Percentiles rank a stretch among this genome's conserved stretches.
These are phyloP conservation scores for Microtus richardsoni DNA, from an alignment of 2,113 vertebrate genomes.

Conservation along the genomic window DNA sequence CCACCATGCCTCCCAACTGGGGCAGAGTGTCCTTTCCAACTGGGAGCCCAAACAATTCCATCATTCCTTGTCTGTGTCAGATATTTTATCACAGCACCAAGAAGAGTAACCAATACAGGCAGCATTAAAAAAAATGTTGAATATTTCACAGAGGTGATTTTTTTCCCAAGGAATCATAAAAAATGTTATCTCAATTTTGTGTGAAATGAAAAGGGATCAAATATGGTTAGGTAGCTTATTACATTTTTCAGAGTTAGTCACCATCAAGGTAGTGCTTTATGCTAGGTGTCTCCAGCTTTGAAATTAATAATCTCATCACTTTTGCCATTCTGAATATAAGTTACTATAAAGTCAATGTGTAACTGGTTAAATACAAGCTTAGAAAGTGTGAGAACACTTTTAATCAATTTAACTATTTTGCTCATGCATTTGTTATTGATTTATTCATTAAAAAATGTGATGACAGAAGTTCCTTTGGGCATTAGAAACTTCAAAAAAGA, in stretches of 20 bases:
- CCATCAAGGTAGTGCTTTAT: not conserved
- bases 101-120: not conserved
- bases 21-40: not conserved
- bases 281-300: not conserved
- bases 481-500: not conserved
- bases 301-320: not conserved
- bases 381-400: not conserved
- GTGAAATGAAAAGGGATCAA: not conserved
- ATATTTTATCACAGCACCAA: not conserved
- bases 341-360: not conserved
- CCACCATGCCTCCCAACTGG: not conserved
- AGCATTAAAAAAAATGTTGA: not conserved
- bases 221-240: not conserved
- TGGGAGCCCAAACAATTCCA: too few relatives aligned
- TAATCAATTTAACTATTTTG: constrained; percentile 28
- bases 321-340: not conserved
- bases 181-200: not conserved
- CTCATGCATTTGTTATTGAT: not conserved
- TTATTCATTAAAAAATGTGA: constrained; percentile 19
- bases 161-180: not conserved
- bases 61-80: not conserved
- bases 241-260: not conserved
- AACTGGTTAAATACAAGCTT: not conserved
- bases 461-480: not conserved
- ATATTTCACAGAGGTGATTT: not conserved